phyloP scores from a whole-genome alignment of 2,888 invertebrate species.

The Hecatera dysodea region DNA sequence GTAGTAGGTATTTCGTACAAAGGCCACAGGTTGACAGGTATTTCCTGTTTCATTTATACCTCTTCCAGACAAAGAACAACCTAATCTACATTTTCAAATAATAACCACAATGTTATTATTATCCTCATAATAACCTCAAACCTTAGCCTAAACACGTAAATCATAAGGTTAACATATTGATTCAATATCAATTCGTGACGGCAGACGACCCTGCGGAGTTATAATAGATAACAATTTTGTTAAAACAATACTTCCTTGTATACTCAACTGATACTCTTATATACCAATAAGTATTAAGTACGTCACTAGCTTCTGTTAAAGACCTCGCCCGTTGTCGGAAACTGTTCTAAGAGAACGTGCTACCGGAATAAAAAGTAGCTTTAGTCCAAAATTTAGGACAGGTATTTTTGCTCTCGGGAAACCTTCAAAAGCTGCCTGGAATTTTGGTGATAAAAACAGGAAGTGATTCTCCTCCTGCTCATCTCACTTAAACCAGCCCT shows the following conservation, averaged over 20 bases:
- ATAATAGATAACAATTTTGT: constrained; percentile 62
- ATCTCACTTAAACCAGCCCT: too few species aligned
- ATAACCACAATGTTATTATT: constrained; percentile 17
- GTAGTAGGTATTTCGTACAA: too few species aligned
- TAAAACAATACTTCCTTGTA: constrained; percentile 68
- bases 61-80: background rate
- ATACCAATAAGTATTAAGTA: constrained; percentile 51
- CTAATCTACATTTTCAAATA: background rate
- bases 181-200: constrained; percentile 60
- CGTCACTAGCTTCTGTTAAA: background rate
- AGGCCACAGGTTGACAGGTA: background rate
- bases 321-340: background rate
- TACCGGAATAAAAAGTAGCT: background rate
- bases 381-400: too few species aligned
- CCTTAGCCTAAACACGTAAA: constrained; percentile 20
- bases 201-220: constrained; percentile 61
- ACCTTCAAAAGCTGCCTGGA: too few species aligned
- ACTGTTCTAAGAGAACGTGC: background rate
- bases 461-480: too few species aligned
- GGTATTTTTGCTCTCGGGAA: too few species aligned
- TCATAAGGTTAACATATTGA: constrained; percentile 50
- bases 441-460: too few species aligned
- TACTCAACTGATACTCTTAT: constrained; percentile 54
- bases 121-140: constrained; percentile 39
- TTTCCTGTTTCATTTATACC: constrained; percentile 1